Conservation (phyloP, 2,113 vertebrate species). For the Monarcha castaneiventris region DNA sequence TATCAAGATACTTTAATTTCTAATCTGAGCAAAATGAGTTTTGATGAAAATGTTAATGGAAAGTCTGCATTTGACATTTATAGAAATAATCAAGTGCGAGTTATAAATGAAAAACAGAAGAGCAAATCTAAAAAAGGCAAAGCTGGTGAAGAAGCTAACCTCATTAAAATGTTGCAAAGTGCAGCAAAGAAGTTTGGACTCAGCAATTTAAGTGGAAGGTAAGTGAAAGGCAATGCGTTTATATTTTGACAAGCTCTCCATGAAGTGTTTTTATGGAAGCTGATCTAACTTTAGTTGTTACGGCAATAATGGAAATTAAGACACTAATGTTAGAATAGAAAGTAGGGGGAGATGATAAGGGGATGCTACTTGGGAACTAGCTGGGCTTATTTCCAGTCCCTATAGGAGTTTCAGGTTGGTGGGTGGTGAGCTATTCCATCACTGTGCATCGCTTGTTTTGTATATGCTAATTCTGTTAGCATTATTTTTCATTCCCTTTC, state of each 20-base stretch:
- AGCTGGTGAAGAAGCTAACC: slow-evolving; percentile 77
- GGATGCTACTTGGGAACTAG: background rate
- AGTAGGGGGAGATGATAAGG: background rate
- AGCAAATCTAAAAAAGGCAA: slow-evolving; percentile 87
- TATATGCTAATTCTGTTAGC: background rate
- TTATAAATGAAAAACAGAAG: slow-evolving; percentile 80
- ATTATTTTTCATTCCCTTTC: background rate
- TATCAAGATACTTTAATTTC: slow-evolving; percentile 81
- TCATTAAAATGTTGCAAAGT: slow-evolving; percentile 87
- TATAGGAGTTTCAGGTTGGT: background rate
- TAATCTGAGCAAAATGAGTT: slow-evolving; percentile 81
- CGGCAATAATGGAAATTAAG: background rate
- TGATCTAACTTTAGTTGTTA: background rate
- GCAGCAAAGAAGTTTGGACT: slow-evolving; percentile 89
- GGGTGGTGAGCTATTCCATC: background rate
- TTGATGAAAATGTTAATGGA: slow-evolving; percentile 72
- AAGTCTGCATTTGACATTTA: slow-evolving; percentile 87
- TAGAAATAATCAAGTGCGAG: slow-evolving; percentile 75
- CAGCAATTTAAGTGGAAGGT: slow-evolving; percentile 86
- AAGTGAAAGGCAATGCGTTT: background rate
- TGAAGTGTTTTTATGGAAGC: background rate
- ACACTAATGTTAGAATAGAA: background rate
- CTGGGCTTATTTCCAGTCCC: background rate
- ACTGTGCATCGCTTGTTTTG: background rate
- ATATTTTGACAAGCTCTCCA: background rate